Evolutionary conservation across 2,888 invertebrate species (phyloP).

Genomic region (Eupithecia dodoneata): DNA sequence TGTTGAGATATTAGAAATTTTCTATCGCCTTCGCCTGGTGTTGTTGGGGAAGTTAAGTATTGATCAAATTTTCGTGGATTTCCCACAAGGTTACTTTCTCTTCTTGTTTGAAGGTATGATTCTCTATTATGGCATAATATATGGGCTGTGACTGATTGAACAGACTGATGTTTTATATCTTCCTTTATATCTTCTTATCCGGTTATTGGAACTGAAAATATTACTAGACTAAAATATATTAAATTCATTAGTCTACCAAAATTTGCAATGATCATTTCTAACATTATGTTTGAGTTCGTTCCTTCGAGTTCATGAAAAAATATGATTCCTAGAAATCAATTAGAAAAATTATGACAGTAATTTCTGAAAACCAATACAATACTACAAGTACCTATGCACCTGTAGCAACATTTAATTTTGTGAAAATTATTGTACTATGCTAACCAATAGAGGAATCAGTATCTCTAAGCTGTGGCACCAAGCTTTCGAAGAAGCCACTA

Average conservation of each 20-base stretch:
- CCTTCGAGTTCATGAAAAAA: background rate
- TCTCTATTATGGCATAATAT: background rate
- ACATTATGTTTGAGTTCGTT: background rate
- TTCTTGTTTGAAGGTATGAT: constrained; percentile 10
- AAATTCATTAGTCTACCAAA: background rate
- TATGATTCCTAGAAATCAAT: background rate
- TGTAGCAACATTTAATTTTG: background rate
- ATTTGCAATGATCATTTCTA: background rate
- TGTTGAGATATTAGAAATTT: constrained; percentile 69
- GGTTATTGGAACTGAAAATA: too few relatives aligned
- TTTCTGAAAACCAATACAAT: background rate
- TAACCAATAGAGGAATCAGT: constrained; percentile 32
- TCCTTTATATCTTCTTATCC: background rate
- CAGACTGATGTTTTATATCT: constrained; percentile 4
- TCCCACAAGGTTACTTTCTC: constrained; percentile 14
- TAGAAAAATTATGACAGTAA: background rate
- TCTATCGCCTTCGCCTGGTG: constrained; percentile 42
- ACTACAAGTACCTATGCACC: background rate
- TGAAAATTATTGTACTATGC: background rate
- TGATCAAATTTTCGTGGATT: constrained; percentile 8
- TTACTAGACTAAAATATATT: background rate
- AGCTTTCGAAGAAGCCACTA: constrained; percentile 34
- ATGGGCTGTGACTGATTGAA: background rate
- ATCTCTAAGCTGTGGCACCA: constrained; percentile 15
- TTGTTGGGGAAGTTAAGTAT: constrained; percentile 34